Base-by-base conservation (phyloP, 2,113 vertebrate species). In the Protobothrops mucrosquamatus region DNA sequence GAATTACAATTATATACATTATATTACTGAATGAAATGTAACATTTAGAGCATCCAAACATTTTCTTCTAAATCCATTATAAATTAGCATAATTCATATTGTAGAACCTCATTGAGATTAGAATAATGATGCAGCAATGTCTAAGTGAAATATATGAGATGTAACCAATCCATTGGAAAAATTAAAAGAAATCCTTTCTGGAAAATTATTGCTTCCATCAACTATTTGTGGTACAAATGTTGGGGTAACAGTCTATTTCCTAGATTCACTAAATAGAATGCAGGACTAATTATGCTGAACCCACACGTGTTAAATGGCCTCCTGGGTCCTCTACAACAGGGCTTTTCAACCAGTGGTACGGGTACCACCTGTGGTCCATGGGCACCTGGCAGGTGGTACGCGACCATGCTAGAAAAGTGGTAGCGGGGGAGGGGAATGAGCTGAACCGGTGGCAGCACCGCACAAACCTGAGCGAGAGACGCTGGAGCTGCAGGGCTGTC, bases 61-160 rank as follows among this genome's bases (percentile, higher is more conserved):
- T 87, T 92, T 57, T 90, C 11, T 51, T 93, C 56, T 4, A 93
- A 89, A 92, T 87, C 26, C 8, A 61, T 87, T 61, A 48, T 87
- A 87, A 22, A 64, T 57, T 81, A 39, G 34, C 34, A 87, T 92
- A 85, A 86, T 48, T 91, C 14, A 85, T 46, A 55, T 91, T 55
- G 26, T 85, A 26, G 14, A 92, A 59, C 24, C 43, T 43, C 43
- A 91, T 0, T 74, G n/a, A 22, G 1, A 29, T 92, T 87, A 48
- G n/a, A 92, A 39, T 29, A 64, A 87, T 22, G 11, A 87, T 87
- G 12, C 10, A 4, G 12, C 51, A 64, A 0, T 88, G 14, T 34
- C 22, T 52, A 39, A 88, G 87, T n/a, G 12, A 92, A 87, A 55
- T 81, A 18, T 20, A 87, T 92, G 48, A 64, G 85, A 87, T 61